These are phyloP conservation scores for Drosophila kuntzei DNA, from an alignment of 2,888 invertebrate genomes.

Conservation along the genomic window DNA sequence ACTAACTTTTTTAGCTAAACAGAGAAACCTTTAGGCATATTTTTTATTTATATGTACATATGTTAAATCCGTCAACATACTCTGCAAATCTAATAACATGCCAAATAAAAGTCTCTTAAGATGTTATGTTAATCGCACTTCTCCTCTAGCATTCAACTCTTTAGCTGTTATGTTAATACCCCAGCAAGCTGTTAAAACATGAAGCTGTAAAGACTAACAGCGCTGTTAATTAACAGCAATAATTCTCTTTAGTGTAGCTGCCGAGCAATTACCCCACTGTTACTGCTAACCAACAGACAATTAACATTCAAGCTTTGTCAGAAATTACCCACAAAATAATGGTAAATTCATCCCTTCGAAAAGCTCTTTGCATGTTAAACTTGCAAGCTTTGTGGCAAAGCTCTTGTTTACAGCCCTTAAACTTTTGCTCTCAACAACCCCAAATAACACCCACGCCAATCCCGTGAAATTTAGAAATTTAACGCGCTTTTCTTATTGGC, in stretches of 20 bases:
- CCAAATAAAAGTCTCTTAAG: neutral
- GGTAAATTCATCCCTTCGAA: conserved; percentile 54
- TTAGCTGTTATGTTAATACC: neutral
- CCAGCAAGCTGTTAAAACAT: neutral
- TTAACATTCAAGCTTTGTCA: neutral
- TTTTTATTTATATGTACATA: no score
- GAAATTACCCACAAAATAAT: conserved; percentile 44
- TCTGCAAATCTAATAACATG: neutral
- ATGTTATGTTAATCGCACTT: neutral
- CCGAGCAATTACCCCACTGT: conserved; percentile 30
- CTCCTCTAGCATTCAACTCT: neutral
- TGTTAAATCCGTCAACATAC: neutral
- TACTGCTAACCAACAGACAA: conserved; percentile 1
- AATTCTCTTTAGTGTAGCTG: neutral
- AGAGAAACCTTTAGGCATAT: neutral
- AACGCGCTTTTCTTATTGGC: conserved; percentile 61
- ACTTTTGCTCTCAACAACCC: conserved; percentile 45
- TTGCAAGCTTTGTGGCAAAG: conserved; percentile 46
- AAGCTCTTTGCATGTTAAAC: conserved; percentile 32
- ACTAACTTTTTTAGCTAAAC: neutral
- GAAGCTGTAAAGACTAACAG: conserved; percentile 12
- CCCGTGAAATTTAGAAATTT: conserved; percentile 39
- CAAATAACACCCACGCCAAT: conserved; percentile 41
- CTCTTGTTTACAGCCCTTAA: conserved; percentile 32
- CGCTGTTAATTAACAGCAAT: conserved; percentile 1